A percentile compares a stretch with the other conserved stretches of the same genome.
phyloP scores from a whole-genome alignment of 2,888 invertebrate genomes.

The Calameuta pallipes region DNA sequence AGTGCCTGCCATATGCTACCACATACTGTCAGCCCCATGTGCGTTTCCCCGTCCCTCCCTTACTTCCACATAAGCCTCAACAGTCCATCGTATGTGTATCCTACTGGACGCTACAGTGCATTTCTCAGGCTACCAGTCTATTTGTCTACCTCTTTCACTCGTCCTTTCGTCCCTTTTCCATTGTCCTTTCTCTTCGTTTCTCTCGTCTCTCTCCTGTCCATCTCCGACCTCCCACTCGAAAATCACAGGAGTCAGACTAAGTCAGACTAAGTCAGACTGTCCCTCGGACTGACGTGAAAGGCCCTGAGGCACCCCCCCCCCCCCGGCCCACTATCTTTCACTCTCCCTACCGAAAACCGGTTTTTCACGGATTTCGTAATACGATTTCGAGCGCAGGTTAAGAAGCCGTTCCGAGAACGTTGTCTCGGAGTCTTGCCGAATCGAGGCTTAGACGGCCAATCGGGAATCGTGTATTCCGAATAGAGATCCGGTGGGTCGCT shows the following conservation, averaged over 20 bases:
- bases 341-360: slow-evolving; percentile 5
- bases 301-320: neutral
- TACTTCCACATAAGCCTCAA: neutral
- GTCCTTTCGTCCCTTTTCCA: too few relatives aligned
- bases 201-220: neutral
- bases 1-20: neutral
- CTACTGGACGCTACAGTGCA: neutral
- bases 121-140: neutral
- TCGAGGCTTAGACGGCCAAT: neutral
- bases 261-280: neutral
- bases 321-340: neutral
- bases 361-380: slow-evolving; percentile 4
- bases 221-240: neutral
- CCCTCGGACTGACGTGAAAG: neutral
- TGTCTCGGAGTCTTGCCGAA: neutral
- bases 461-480: neutral
- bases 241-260: neutral
- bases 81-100: neutral
- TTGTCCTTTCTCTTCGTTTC: too few relatives aligned
- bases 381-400: neutral
- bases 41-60: neutral
- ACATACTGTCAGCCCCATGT: neutral
- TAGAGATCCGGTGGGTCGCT: neutral
- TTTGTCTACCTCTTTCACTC: neutral
- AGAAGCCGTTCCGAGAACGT: neutral